Conservation (phyloP, 2,888 invertebrate species). For the Brenthis daphne region DNA sequence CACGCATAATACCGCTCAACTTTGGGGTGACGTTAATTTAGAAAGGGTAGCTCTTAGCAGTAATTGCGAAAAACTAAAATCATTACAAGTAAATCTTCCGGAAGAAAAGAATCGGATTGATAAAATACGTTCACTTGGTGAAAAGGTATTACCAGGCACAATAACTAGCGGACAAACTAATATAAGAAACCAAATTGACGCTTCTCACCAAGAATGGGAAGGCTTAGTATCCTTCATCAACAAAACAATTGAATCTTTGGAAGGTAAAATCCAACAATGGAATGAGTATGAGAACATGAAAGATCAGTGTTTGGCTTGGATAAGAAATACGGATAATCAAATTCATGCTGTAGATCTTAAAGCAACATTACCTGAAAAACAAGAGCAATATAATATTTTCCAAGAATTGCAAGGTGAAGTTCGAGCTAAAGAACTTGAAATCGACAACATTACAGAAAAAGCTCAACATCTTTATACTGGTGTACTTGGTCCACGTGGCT, state of each 20-base stretch:
- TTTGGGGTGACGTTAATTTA: constrained; percentile 92
- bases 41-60: constrained; percentile 93
- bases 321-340: constrained; percentile 92
- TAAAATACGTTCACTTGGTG: constrained; percentile 90
- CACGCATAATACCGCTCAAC: constrained; percentile 89
- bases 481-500: constrained; percentile 86
- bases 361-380: constrained; percentile 90
- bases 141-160: constrained; percentile 94
- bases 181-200: constrained; percentile 93
- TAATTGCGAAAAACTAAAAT: constrained; percentile 92
- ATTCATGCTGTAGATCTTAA: constrained; percentile 94
- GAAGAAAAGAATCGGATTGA: constrained; percentile 94
- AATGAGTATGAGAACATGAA: constrained; percentile 93
- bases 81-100: constrained; percentile 88
- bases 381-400: constrained; percentile 90
- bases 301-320: constrained; percentile 93
- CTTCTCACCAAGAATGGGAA: constrained; percentile 95
- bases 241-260: constrained; percentile 89
- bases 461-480: constrained; percentile 92
- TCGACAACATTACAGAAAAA: constrained; percentile 95
- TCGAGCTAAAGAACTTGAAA: constrained; percentile 94
- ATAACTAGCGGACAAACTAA: constrained; percentile 91
- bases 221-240: constrained; percentile 88
- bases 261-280: constrained; percentile 94
- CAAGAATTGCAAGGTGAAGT: constrained; percentile 93